Base-by-base conservation (phyloP, 2,797 vertebrate species). In the Thalassophryne amazonica region DNA sequence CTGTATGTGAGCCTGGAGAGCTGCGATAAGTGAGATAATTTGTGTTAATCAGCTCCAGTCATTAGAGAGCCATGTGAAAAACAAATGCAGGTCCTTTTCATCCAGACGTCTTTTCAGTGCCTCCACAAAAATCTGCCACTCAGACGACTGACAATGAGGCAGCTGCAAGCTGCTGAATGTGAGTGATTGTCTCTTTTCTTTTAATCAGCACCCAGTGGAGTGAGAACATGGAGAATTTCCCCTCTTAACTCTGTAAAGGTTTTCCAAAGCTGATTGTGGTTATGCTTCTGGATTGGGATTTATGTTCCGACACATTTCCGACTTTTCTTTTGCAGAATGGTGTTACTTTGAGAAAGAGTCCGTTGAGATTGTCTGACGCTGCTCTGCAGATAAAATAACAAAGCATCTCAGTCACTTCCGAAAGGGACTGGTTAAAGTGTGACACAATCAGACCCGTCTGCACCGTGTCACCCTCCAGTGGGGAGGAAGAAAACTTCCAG, bases 31-130 rank as follows among this genome's bases (percentile, higher is more conserved):
- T 91, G 91, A 91, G 91, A 93, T 94, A 92, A 94, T 94, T 84
- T 88, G 86, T 87, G 91, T 85, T 93, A 93, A 94, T 93, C 90
- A 90, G 89, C 88, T 84, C 93, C 92, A 93, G 91, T 88, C 89
- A 87, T 89, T 75, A 86, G 61, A 69, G 83, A 79, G 71, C 88
- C 78, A 84, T 87, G 85, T 85, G 81, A 81, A 67, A 81, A 85
- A 62, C 85, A 90, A 89, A 83, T 64, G 81, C 86, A 71, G 78
- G 80, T 89, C 78, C 85, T 84, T 85, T 76, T 87, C 87, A 88
- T 75, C 65, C 63, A 68, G 62, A 46, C 57, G 46, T 73, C 41
- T 80, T 69, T 74, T 76, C 66, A 76, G 56, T 49, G 85, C 88
- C 86, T 51, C 72, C 80, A 80, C 40, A 76, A 33, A 80, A 79